Base-by-base conservation (phyloP, 2,797 vertebrate genomes). In the Valencia hispanica region DNA sequence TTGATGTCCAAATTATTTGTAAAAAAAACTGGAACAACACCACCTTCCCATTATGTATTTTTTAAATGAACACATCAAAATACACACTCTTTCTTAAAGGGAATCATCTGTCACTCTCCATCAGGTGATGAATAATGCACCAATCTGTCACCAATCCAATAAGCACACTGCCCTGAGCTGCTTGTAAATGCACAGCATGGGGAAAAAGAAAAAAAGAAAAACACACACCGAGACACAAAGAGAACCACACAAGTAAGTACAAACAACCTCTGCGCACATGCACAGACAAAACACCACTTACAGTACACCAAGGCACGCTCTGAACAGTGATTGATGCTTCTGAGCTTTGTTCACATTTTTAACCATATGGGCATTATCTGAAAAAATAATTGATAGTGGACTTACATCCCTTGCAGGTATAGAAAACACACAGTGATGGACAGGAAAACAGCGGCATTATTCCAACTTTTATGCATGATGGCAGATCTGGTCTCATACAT, bases 101-200 rank as follows among this genome's bases (percentile, higher is more conserved):
- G 66, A 89, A 65, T 90, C 81, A 83, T 89, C 89, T 86, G 84
- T 91, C 86, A 84, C 77, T 82, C 78, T 86, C 85, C 86, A 86
- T 88, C 87, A 81, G 78, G 45, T 89, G 82, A 88, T 92, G 89
- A 93, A 90, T 94, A 91, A 91, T 85, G 89, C 83, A 87, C 73
- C 78, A 74, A 75, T 76, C 86, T 82, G 87, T 84, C 89, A 89
- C 45, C 77, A 63, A 71, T 78, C 83, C 89, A 92, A 92, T 91
- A 87, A 90, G 84, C 76, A 79, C 84, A 30, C 53, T 55, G 87
- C 90, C 86, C 55, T n/a, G 69, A 90, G 88, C 75, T 10, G 73
- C 74, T 84, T 80, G 71, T 75, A 78, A 84, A 86, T 39, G 61
- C 84, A 86, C 81, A 78, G 75, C 80, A 77, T 36, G 34, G 68